phyloP scores from a whole-genome alignment of 2,797 vertebrate genomes.

The Poecilia velifera region DNA sequence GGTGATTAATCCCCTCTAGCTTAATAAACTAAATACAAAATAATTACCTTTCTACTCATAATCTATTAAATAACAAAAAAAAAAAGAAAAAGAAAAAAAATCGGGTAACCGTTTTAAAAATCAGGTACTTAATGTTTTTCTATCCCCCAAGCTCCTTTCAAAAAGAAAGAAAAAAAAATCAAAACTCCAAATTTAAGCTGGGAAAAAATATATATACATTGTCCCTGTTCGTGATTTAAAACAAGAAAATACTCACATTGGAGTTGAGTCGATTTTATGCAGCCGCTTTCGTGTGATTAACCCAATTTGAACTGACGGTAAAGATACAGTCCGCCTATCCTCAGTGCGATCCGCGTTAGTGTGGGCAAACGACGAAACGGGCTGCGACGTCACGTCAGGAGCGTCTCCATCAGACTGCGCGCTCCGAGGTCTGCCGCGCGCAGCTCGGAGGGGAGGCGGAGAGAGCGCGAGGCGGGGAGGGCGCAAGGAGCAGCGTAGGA shows the following conservation, averaged over 20 bases:
- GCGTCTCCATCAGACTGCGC: slow-evolving; percentile 50
- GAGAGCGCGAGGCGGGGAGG: slow-evolving; percentile 14
- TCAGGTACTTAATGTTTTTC: background rate
- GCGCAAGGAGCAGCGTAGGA: slow-evolving; percentile 17
- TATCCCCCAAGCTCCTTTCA: background rate
- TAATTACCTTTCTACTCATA: background rate
- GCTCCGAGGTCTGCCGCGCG: slow-evolving; percentile 28
- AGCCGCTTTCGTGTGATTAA: background rate
- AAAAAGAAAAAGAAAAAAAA: too few species aligned
- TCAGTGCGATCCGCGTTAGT: background rate
- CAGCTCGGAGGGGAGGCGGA: background rate
- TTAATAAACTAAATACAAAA: background rate
- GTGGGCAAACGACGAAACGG: background rate
- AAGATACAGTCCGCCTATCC: background rate
- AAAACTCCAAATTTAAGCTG: background rate
- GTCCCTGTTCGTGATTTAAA: background rate
- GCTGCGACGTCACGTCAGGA: slow-evolving; percentile 11
- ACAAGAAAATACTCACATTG: slow-evolving; percentile 50
- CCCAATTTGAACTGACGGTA: slow-evolving; percentile 6
- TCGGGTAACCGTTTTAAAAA: background rate
- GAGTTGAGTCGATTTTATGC: slow-evolving; percentile 27
- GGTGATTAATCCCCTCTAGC: background rate
- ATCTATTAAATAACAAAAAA: background rate
- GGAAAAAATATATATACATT: background rate
- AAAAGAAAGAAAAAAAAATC: background rate